A percentile compares a stretch with the other conserved stretches of the same genome.
These are phyloP conservation scores for Drosophila prostipennis DNA, from an alignment of 2,888 invertebrate genomes.

Conservation along the genomic window DNA sequence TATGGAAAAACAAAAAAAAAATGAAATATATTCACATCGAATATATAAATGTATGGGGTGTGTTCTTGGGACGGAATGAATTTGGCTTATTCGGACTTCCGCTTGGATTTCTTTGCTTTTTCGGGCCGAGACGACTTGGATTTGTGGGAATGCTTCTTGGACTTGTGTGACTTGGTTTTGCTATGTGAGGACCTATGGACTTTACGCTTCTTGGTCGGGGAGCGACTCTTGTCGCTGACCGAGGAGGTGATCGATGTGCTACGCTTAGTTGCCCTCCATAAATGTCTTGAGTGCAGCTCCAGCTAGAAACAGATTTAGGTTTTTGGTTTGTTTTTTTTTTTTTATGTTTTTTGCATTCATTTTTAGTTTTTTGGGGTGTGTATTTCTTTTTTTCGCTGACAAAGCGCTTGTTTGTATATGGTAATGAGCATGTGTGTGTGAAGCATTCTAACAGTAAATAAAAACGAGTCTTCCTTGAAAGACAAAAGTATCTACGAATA, in stretches of 20 bases:
- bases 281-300: slow-evolving; percentile 68
- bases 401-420: slow-evolving; percentile 39
- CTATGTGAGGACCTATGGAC: slow-evolving; percentile 44
- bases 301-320: slow-evolving; percentile 76
- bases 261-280: slow-evolving; percentile 77
- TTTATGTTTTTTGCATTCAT: slow-evolving; percentile 24
- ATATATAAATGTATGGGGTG: neutral
- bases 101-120: slow-evolving; percentile 53
- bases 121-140: slow-evolving; percentile 56
- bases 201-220: slow-evolving; percentile 66
- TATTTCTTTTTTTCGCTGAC: slow-evolving; percentile 15
- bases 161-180: slow-evolving; percentile 63
- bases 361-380: slow-evolving; percentile 24
- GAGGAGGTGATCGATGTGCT: slow-evolving; percentile 49
- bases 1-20: slow-evolving; percentile 4
- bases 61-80: slow-evolving; percentile 6
- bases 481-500: slow-evolving; percentile 41
- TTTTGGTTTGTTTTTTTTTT: slow-evolving; percentile 13
- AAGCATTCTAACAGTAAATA: slow-evolving; percentile 37
- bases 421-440: slow-evolving; percentile 30
- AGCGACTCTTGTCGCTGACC: slow-evolving; percentile 55
- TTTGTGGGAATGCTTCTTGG: slow-evolving; percentile 71
- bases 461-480: slow-evolving; percentile 18
- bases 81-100: slow-evolving; percentile 28
- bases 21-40: neutral